These are phyloP conservation scores for Alethe diademata DNA, from an alignment of 2,113 vertebrate species.

Conservation along the genomic window DNA sequence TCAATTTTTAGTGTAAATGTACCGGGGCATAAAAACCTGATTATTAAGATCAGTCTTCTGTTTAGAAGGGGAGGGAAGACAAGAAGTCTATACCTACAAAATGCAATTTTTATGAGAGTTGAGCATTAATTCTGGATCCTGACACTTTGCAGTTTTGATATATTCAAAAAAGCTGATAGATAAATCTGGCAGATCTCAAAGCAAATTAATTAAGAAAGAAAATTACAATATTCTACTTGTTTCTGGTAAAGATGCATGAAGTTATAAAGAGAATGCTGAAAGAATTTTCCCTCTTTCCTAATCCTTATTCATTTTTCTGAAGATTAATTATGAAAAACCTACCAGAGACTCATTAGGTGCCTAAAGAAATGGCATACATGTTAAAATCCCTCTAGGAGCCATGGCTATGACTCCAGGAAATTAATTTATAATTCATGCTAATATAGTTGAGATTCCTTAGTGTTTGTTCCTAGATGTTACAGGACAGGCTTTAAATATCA, in stretches of 20 bases:
- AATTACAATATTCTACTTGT: constrained; percentile 33
- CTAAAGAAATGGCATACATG: constrained; percentile 41
- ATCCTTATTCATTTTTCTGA: constrained; percentile 14
- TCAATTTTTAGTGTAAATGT: constrained; percentile 26
- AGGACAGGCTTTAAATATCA: constrained; percentile 6
- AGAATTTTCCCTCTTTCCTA: neutral
- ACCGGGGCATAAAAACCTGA: constrained; percentile 10
- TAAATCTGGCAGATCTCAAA: constrained; percentile 18
- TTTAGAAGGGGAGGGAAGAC: neutral
- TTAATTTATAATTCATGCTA: constrained; percentile 37
- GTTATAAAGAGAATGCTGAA: constrained; percentile 4
- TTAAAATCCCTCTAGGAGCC: constrained; percentile 31
- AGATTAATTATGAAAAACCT: constrained; percentile 44
- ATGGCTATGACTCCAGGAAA: constrained; percentile 44
- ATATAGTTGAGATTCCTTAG: neutral
- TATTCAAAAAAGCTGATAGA: constrained; percentile 38
- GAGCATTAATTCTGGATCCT: constrained; percentile 49
- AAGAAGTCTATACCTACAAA: neutral
- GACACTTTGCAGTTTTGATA: neutral
- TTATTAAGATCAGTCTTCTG: constrained; percentile 33
- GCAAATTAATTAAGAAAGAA: constrained; percentile 40
- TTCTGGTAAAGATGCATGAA: constrained; percentile 40
- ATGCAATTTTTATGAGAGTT: constrained; percentile 32
- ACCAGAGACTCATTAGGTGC: constrained; percentile 26
- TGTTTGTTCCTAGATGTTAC: constrained; percentile 12